Evolutionary conservation across 1,140 invertebrate genomes (phyloP), one percentile per base, ranked within the genome.

Genomic region (Aphis gossypii): DNA sequence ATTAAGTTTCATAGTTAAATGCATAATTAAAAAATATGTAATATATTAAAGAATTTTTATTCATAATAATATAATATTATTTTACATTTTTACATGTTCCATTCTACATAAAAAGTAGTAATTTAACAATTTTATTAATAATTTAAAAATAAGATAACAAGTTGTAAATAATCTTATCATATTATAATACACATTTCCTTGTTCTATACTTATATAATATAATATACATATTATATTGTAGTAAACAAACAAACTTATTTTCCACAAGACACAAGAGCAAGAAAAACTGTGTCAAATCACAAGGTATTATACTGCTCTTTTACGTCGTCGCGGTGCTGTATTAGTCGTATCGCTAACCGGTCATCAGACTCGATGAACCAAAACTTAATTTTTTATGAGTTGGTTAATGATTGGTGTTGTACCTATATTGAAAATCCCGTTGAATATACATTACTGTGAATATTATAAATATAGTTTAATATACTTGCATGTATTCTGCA

Each of bases 351-450:
- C 60, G 30, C 30, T n/a, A 76, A n/a, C 60, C 60, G 60, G 60
- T 76, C 60, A 76, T 76, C 60, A 76, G 60, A 76, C 60, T 76
- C 60, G 60, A n/a, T 76, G 60, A 76, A 76, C 60, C 60, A 76
- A 76, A 76, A 76, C 60, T 76, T 76, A 35, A n/a, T 76, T 76
- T 76, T 76, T 76, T 14, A 76, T 76, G 14, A 30, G 25, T 68
- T 68, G 11, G 11, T 30, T 30, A 11, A 25, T n/a, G 60, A 9
- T 41, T 41, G 1, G 3, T 41, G 60, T n/a, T 76, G 60, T n/a
- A 76, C 60, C 30, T 30, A 76, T 35, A 76, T 76, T 76, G 60
- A 18, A 68, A n/a, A 76, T 51, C 11, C 60, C 60, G n/a, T n/a
- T 76, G 18, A 3, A n/a, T n/a, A 76, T 76, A 18, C n/a, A 76